phyloP scores from a whole-genome alignment of 2,797 vertebrate species.

The Halcyon smyrnensis region DNA sequence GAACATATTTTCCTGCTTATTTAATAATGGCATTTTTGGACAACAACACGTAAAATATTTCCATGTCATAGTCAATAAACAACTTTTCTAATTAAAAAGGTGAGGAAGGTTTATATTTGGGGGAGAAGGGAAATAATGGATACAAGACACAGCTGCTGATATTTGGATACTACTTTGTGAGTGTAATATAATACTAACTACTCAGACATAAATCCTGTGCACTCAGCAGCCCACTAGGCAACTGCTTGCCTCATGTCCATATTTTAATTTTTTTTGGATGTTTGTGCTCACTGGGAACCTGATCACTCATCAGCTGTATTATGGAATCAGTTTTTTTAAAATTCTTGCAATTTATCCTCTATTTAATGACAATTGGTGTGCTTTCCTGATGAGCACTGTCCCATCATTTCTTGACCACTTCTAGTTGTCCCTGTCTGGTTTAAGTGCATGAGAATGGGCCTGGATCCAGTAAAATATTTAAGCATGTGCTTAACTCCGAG shows the following conservation, averaged over 20 bases:
- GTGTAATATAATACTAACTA: constrained; percentile 59
- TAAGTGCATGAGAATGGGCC: constrained; percentile 27
- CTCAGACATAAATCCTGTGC: constrained; percentile 32
- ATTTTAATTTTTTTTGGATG: constrained; percentile 42
- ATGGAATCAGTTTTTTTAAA: background rate
- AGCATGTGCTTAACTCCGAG: constrained; percentile 50
- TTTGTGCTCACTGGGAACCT: background rate
- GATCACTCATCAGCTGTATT: constrained; percentile 50
- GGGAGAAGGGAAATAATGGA: constrained; percentile 51
- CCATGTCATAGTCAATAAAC: constrained; percentile 41
- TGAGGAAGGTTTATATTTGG: constrained; percentile 58
- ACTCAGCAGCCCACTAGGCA: constrained; percentile 33
- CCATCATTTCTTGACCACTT: background rate
- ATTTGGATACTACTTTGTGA: constrained; percentile 56
- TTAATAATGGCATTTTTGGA: constrained; percentile 42
- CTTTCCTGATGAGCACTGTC: background rate
- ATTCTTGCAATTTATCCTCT: background rate
- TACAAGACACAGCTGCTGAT: constrained; percentile 61
- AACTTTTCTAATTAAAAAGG: constrained; percentile 69
- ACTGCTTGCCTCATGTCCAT: constrained; percentile 1
- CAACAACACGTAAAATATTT: constrained; percentile 57
- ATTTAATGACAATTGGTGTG: background rate
- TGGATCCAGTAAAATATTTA: constrained; percentile 61
- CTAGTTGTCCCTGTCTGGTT: background rate
- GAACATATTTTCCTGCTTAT: constrained; percentile 62